Conservation (phyloP, 2,888 invertebrate genomes). For the Parnassius orleans region DNA sequence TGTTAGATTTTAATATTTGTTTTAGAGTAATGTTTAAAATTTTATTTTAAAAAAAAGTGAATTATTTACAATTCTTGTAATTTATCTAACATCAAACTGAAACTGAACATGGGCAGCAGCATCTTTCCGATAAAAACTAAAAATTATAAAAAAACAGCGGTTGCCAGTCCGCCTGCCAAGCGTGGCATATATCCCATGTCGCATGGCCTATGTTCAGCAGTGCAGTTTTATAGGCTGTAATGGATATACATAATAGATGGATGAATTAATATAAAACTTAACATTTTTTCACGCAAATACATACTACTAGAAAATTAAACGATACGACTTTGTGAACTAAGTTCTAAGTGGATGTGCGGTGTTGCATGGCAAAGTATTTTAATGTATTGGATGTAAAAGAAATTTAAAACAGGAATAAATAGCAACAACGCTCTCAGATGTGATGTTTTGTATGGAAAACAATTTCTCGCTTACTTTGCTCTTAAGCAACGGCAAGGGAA, state of each 20-base stretch:
- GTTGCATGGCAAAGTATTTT: conserved; percentile 6
- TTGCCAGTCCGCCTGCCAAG: too few relatives aligned
- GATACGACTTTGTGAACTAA: conserved; percentile 6
- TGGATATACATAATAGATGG: neutral
- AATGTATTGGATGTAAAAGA: conserved; percentile 15
- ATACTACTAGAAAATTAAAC: conserved; percentile 13
- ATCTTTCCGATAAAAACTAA: too few relatives aligned
- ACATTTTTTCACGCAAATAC: neutral
- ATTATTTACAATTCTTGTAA: too few relatives aligned
- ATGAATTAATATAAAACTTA: conserved; percentile 1
- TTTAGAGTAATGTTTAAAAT: neutral
- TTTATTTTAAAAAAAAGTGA: neutral
- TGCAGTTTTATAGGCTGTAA: too few relatives aligned
- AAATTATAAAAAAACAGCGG: too few relatives aligned
- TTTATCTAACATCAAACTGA: too few relatives aligned
- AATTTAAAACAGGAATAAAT: conserved; percentile 26
- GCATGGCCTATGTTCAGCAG: too few relatives aligned
- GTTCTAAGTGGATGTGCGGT: conserved; percentile 4
- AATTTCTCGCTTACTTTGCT: conserved; percentile 73
- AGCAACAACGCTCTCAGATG: conserved; percentile 31
- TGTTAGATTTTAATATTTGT: conserved; percentile 5
- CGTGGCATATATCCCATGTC: too few relatives aligned
- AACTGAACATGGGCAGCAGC: too few relatives aligned
- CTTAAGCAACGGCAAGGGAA: conserved; percentile 58
- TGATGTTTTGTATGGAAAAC: conserved; percentile 60